Evolutionary conservation across 1,140 invertebrate species (phyloP).

Genomic region (Lordiphosa stackelbergi): DNA sequence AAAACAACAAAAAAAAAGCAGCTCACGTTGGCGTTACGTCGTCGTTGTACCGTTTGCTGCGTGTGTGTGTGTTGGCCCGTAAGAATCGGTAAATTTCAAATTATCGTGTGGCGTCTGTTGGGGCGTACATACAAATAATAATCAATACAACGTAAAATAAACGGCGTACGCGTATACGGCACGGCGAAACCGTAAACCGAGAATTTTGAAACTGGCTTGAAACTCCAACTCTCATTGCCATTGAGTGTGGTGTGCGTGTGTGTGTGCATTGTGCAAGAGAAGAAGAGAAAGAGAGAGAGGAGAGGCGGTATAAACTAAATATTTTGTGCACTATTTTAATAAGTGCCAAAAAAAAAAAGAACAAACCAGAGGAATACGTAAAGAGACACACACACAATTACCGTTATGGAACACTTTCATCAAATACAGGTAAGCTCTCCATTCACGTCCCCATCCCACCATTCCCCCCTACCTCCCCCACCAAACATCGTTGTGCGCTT

Average conservation of each 20-base stretch:
- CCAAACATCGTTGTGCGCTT: not conserved
- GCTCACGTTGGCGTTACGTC: constrained; percentile 41
- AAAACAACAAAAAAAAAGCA: constrained; percentile 21
- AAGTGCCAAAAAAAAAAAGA: constrained; percentile 9
- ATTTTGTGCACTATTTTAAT: not conserved
- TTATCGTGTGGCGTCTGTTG: constrained; percentile 36
- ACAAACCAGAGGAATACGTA: constrained; percentile 12
- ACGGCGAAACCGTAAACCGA: constrained; percentile 43
- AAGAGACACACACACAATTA: constrained; percentile 23
- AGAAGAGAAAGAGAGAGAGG: constrained; percentile 5
- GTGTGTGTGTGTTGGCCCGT: constrained; percentile 34
- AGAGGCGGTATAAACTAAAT: constrained; percentile 9
- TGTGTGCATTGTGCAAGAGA: constrained; percentile 43
- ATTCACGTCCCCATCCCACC: not conserved
- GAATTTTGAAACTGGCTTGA: constrained; percentile 49
- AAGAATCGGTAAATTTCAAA: constrained; percentile 27
- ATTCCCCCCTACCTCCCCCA: not conserved
- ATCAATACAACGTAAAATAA: constrained; percentile 53
- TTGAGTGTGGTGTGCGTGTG: constrained; percentile 51
- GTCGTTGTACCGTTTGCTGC: constrained; percentile 31
- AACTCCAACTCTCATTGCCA: constrained; percentile 43
- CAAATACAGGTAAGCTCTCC: constrained; percentile 75
- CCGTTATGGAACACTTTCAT: constrained; percentile 76
- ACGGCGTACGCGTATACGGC: constrained; percentile 8
- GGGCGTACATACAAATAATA: constrained; percentile 49